These are phyloP conservation scores for Neelides folsomi DNA, from an alignment of 2,888 invertebrate genomes.

Conservation along the genomic window DNA sequence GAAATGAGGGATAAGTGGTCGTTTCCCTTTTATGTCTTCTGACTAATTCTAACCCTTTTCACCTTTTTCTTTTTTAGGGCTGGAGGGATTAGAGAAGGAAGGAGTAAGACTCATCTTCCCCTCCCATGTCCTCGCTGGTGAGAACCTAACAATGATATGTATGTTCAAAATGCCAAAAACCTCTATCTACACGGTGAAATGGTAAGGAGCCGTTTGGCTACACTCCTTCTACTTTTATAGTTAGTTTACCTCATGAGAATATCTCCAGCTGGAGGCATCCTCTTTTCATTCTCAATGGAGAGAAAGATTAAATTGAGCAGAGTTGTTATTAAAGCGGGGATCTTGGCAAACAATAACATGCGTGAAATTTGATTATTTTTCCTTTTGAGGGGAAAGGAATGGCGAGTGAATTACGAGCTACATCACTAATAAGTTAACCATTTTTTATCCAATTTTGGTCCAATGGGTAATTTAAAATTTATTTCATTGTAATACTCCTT, in stretches of 20 bases:
- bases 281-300: too few relatives aligned
- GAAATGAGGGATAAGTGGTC: too few relatives aligned
- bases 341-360: conserved; percentile 8
- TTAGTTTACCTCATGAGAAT: too few relatives aligned
- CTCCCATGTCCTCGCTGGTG: conserved; percentile 14
- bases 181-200: conserved; percentile 23
- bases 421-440: too few relatives aligned
- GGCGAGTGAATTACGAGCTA: too few relatives aligned
- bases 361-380: conserved; percentile 10
- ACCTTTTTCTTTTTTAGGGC: not conserved
- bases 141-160: conserved; percentile 21
- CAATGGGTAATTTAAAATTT: conserved; percentile 5
- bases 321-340: too few relatives aligned
- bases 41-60: too few relatives aligned
- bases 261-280: too few relatives aligned
- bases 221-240: too few relatives aligned
- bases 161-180: conserved; percentile 15
- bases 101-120: conserved; percentile 19
- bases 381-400: not conserved
- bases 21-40: too few relatives aligned
- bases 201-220: conserved; percentile 15
- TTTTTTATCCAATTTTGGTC: too few relatives aligned
- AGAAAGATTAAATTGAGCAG: too few relatives aligned
- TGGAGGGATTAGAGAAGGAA: conserved; percentile 2
- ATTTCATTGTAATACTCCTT: conserved; percentile 6